Base-by-base conservation (phyloP, 2,797 vertebrate species). In the Betta splendens region DNA sequence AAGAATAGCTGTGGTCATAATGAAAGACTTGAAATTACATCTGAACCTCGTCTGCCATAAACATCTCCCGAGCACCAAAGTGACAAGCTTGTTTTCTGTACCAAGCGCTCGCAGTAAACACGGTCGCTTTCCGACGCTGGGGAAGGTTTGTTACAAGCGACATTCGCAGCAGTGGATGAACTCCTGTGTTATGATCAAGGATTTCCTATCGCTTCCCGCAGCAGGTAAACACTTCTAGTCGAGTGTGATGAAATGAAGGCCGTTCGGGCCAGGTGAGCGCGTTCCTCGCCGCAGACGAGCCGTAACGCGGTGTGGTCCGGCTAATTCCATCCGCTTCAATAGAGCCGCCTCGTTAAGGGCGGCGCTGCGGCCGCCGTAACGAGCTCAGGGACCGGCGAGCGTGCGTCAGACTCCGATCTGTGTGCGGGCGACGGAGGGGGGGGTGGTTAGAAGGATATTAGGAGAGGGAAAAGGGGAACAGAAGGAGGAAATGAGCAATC, bases 251-350 rank as follows among this genome's bases (percentile, higher is more conserved):
- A 38, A 66, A 73, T 70, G 54, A 70, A 60, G 48, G 50, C 60
- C 13, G 26, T 72, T 72, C 35, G 66, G 71, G 55, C 45, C 57
- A 32, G 26, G 62, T 26, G 49, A 72, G 62, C 43, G 61, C 43
- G 2, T 58, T 72, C 49, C 67, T 18, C 22, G 5, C 68, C 72
- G 29, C 13, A 51, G 67, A 69, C 50, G 67, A 79, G 79, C 69
- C 65, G 64, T 12, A 62, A 50, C 70, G 72, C 21, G 43, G 23
- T 56, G 72, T 21, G 43, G 26, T 56, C 16, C 12, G 66, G 53
- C 77, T 86, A 79, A 85, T 87, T 79, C 70, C 42, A 64, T 61
- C 73, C 32, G 5, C 67, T 76, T 82, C 80, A 77, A 82, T 62
- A 55, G 74, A 64, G 56, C 68, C 48, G 53, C 59, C 79, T 83